Base-by-base conservation (phyloP, 2,797 vertebrate species). In the Onychomys torridus region DNA sequence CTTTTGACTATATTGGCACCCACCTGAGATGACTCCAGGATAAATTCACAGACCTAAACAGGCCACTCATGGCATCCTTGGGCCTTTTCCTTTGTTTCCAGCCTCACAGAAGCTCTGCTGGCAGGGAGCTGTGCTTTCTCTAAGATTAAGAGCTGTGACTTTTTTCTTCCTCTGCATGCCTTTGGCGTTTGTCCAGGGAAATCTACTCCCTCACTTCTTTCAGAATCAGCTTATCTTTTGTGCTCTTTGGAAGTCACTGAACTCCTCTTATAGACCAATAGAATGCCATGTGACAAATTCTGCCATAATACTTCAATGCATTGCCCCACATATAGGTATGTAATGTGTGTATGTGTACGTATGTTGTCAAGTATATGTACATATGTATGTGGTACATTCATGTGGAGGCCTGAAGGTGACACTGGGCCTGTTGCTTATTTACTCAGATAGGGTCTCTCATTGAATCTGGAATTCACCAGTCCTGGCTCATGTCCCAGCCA, bases 11-110 rank as follows among this genome's bases (percentile, higher is more conserved):
- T 87, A 87, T 57, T 46, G 0, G 37, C 29, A n/a, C 11, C 57
- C 34, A 46, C 37, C 0, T 1, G 1, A 4, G 86, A 75, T 75
- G 37, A 43, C 27, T 69, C 40, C 27, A 90, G 52, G 34, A 49
- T 32, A 83, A 85, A 77, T 76, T 76, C 65, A 83, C n/a, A 37
- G 3, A 7, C 21, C 27, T 43, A 29, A 87, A 25, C 2, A 79
- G 11, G 21, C 21, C 32, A 14, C 10, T 76, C 1, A 17, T 4
- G 5, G 37, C 21, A 1, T 19, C 2, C 17, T 21, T 29, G 32
- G 21, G 49, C 32, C 7, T 21, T 0, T 17, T 23, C 17, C 25
- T 89, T 81, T 23, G 12, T 73, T 76, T 67, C 40, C 9, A 67
- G 16, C 8, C 43, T 77, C 12, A 52, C 40, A 34, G 8, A 63